A percentile compares a stretch with the other conserved stretches of the same genome.
These are phyloP conservation scores for Chironomus riparius DNA, from an alignment of 2,888 invertebrate genomes.

Conservation along the genomic window DNA sequence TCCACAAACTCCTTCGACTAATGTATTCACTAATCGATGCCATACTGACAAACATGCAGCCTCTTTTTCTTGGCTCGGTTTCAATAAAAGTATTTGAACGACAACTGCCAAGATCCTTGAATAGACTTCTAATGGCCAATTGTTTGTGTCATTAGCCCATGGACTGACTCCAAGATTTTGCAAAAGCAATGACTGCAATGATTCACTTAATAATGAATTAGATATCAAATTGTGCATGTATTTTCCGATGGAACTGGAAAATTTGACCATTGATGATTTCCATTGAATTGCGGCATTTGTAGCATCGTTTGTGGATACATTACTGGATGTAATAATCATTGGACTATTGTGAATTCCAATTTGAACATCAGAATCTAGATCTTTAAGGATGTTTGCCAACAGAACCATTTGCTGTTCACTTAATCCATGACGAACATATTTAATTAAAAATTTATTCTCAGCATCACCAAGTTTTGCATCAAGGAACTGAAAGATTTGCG, in stretches of 20 bases:
- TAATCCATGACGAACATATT: slow-evolving; percentile 57
- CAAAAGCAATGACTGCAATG: slow-evolving; percentile 60
- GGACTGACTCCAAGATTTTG: slow-evolving; percentile 67
- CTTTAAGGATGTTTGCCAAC: slow-evolving; percentile 78
- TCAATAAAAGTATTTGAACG: slow-evolving; percentile 73
- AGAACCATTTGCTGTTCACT: slow-evolving; percentile 83
- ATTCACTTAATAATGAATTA: slow-evolving; percentile 55
- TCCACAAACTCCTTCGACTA: slow-evolving; percentile 68
- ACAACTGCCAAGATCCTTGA: slow-evolving; percentile 71
- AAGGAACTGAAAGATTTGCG: slow-evolving; percentile 77
- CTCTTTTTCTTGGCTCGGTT: slow-evolving; percentile 78
- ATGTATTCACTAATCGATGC: slow-evolving; percentile 79
- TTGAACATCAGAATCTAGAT: slow-evolving; percentile 82
- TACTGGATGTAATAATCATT: neutral
- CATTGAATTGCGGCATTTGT: slow-evolving; percentile 36
- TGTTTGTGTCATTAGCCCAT: slow-evolving; percentile 54
- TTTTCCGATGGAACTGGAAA: slow-evolving; percentile 41
- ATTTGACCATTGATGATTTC: slow-evolving; percentile 41
- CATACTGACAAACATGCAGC: slow-evolving; percentile 84
- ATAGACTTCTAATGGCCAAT: slow-evolving; percentile 71
- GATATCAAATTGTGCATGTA: slow-evolving; percentile 60
- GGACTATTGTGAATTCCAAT: slow-evolving; percentile 9
- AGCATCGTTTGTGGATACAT: slow-evolving; percentile 7
- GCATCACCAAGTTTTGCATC: slow-evolving; percentile 61
- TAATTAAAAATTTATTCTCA: slow-evolving; percentile 48